phyloP scores from a whole-genome alignment of 1,140 invertebrate genomes.

The Drosophila yakuba region DNA sequence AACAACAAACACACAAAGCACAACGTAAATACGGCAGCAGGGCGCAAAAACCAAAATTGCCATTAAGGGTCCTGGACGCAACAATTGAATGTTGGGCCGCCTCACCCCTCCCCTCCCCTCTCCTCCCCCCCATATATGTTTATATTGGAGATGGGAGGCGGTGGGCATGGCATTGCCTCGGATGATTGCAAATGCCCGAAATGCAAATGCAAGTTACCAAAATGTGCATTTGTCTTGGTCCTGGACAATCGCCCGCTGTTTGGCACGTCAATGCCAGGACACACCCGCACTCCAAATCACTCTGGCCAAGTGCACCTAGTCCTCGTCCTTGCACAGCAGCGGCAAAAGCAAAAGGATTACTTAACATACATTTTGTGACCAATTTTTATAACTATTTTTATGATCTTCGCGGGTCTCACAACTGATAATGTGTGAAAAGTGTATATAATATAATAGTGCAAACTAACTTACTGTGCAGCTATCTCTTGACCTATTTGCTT shows the following conservation, averaged over 20 bases:
- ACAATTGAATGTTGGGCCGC: constrained; percentile 25
- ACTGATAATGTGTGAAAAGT: no score
- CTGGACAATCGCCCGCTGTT: constrained; percentile 34
- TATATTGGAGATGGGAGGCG: neutral
- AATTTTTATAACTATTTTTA: no score
- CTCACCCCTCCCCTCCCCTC: no score
- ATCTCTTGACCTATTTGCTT: neutral
- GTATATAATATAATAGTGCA: no score
- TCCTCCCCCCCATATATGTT: neutral
- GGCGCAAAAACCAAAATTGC: constrained; percentile 42
- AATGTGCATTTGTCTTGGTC: constrained; percentile 74
- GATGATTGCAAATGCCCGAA: constrained; percentile 41
- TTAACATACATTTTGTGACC: no score
- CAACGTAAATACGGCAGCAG: neutral
- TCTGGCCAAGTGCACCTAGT: constrained; percentile 5
- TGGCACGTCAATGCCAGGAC: constrained; percentile 63
- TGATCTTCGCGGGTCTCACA: no score
- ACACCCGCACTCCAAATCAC: constrained; percentile 11
- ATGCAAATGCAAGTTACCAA: constrained; percentile 68
- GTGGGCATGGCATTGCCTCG: neutral
- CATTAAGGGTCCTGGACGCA: constrained; percentile 45
- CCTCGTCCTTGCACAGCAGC: neutral
- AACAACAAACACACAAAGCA: constrained; percentile 25
- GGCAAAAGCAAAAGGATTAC: neutral
- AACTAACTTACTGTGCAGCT: no score